A percentile compares a stretch with the other conserved stretches of the same genome.
Conservation (phyloP, 2,797 vertebrate species). For the Sebastes jordani region DNA sequence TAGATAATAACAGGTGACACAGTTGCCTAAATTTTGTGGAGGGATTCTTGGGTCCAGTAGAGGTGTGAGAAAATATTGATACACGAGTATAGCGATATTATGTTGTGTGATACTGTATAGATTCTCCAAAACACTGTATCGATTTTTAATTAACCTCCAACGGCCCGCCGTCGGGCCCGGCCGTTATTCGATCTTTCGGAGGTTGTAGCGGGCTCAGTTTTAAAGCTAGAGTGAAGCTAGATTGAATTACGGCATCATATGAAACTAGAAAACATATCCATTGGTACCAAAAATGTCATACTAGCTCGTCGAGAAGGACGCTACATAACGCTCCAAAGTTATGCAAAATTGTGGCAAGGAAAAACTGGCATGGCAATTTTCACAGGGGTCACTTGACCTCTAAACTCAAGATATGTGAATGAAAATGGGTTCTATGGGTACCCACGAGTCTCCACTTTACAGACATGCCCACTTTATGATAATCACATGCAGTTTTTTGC, state of each 20-base stretch:
- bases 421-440: background rate
- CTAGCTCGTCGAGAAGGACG: background rate
- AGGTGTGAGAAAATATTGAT: accelerated
- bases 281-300: no score
- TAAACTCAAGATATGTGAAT: background rate
- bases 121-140: background rate
- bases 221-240: background rate
- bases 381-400: background rate
- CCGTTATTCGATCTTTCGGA: no score
- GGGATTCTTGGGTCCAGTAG: background rate
- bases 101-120: background rate
- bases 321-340: background rate
- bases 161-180: no score
- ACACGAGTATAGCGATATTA: background rate
- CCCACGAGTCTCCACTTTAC: background rate
- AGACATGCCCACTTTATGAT: background rate
- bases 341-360: no score
- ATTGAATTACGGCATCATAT: no score
- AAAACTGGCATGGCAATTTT: background rate
- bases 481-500: background rate
- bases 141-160: no score
- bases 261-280: no score
- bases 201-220: background rate
- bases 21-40: background rate
- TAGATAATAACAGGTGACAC: background rate